A percentile compares a stretch with the other conserved stretches of the same genome.
phyloP scores from a whole-genome alignment of 2,113 vertebrate species.

The Ia io region DNA sequence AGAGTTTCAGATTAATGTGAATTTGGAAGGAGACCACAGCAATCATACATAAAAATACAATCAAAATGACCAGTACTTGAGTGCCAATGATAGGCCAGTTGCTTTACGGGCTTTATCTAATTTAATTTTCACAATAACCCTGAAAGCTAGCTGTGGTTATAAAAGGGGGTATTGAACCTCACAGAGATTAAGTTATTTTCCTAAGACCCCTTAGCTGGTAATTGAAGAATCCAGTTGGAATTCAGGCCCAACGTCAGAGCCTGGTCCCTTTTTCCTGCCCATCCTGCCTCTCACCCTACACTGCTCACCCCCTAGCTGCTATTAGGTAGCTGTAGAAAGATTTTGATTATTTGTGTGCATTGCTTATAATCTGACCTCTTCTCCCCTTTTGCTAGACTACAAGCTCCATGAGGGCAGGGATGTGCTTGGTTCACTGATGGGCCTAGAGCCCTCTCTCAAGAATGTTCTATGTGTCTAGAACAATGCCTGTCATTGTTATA shows the following conservation, averaged over 20 bases:
- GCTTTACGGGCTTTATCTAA: neutral
- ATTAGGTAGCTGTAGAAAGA: neutral
- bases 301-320: no score
- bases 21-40: neutral
- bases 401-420: neutral
- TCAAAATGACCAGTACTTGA: neutral
- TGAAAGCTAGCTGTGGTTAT: neutral
- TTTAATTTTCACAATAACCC: neutral
- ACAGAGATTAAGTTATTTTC: neutral
- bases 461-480: neutral
- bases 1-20: neutral
- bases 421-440: neutral
- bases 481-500: neutral
- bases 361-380: neutral
- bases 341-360: neutral
- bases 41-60: neutral
- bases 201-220: neutral
- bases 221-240: neutral
- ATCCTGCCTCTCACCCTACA: neutral
- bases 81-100: accelerated
- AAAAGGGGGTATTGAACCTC: neutral
- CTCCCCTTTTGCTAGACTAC: neutral
- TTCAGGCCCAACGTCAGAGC: neutral
- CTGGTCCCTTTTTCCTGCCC: neutral
- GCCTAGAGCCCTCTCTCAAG: neutral